Evolutionary conservation across 2,888 invertebrate species (phyloP).

Genomic region (Chesias legatella): DNA sequence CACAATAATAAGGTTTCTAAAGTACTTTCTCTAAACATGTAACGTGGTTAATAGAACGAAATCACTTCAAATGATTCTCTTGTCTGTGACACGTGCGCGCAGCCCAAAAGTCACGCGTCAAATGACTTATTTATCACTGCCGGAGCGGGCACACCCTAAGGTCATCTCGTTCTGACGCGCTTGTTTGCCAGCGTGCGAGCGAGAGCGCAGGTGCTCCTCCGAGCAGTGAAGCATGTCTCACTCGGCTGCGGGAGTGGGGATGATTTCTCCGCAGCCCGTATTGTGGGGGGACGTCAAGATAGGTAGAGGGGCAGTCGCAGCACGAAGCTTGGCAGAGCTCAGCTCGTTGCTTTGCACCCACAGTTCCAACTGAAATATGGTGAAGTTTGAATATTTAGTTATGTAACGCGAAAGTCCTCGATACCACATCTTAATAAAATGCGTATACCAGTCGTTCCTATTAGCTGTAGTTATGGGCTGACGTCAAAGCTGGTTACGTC

Average conservation of each 20-base stretch:
- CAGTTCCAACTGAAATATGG: constrained; percentile 63
- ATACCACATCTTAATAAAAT: too few relatives aligned
- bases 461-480: too few relatives aligned
- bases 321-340: constrained; percentile 68
- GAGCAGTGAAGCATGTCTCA: constrained; percentile 56
- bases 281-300: constrained; percentile 38
- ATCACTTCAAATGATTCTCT: constrained; percentile 18
- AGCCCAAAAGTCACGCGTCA: constrained; percentile 20
- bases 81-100: constrained; percentile 35
- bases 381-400: too few relatives aligned
- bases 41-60: constrained; percentile 22
- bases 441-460: too few relatives aligned
- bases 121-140: constrained; percentile 44
- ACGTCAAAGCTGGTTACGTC: too few relatives aligned
- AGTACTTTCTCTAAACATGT: constrained; percentile 31
- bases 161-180: constrained; percentile 38
- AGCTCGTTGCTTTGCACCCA: constrained; percentile 77
- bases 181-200: constrained; percentile 33
- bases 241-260: constrained; percentile 45
- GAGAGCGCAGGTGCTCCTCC: constrained; percentile 44
- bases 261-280: constrained; percentile 59
- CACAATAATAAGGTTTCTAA: constrained; percentile 3
- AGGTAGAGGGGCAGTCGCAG: constrained; percentile 38
- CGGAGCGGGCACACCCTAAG: constrained; percentile 38
- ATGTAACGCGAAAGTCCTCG: too few relatives aligned